phyloP scores from a whole-genome alignment of 2,888 invertebrate species.

The Drosophila yooni region DNA sequence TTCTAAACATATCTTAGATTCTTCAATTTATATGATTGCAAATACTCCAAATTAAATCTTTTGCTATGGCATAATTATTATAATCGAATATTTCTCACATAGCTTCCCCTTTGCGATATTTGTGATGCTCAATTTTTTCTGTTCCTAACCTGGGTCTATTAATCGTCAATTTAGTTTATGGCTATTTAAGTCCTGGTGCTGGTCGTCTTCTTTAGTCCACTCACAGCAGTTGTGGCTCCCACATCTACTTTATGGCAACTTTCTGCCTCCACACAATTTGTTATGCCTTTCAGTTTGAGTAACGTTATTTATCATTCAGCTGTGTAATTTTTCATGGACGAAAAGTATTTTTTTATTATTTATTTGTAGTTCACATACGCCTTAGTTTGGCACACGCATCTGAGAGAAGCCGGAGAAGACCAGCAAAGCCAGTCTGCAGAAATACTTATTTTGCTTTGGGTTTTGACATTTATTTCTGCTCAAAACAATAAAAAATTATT shows the following conservation, averaged over 20 bases:
- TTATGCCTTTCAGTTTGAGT: constrained; percentile 61
- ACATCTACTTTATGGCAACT: constrained; percentile 34
- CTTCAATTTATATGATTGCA: neutral
- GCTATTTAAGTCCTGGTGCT: constrained; percentile 4
- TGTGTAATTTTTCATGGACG: constrained; percentile 80
- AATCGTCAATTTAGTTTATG: constrained; percentile 30
- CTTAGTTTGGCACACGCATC: constrained; percentile 41
- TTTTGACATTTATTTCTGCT: constrained; percentile 62
- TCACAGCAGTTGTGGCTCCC: constrained; percentile 42
- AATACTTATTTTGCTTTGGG: constrained; percentile 49
- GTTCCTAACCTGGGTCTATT: constrained; percentile 15
- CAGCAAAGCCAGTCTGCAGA: constrained; percentile 2
- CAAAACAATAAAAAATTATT: constrained; percentile 7
- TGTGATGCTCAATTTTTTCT: neutral
- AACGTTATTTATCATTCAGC: constrained; percentile 82
- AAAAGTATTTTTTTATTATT: constrained; percentile 24
- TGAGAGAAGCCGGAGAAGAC: neutral
- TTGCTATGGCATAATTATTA: neutral
- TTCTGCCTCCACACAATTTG: constrained; percentile 28
- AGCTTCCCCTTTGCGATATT: neutral
- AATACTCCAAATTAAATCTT: neutral
- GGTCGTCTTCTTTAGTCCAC: constrained; percentile 8
- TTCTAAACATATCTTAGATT: neutral
- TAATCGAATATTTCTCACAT: neutral
- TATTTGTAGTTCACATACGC: constrained; percentile 40